Evolutionary conservation across 2,113 vertebrate species (phyloP).

Genomic region (Bothrops jararaca): DNA sequence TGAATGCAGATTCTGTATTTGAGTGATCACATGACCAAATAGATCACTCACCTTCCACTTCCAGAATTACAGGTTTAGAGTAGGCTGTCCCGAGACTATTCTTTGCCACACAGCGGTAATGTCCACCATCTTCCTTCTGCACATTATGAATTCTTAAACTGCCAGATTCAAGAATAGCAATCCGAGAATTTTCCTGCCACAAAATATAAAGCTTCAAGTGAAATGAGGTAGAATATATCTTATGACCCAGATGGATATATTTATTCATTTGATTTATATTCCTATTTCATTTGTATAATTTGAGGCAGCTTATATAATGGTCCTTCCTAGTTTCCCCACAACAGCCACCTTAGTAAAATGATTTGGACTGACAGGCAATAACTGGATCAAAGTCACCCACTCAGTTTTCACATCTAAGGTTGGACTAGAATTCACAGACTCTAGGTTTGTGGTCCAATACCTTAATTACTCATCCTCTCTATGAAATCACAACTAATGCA

Average conservation of each 20-base stretch:
- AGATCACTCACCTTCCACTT: constrained; percentile 82
- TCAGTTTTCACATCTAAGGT: neutral
- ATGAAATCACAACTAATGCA: neutral
- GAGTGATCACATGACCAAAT: neutral
- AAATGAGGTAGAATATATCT: neutral
- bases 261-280: neutral
- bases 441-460: neutral
- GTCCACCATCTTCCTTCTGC: constrained; percentile 90
- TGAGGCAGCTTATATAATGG: neutral
- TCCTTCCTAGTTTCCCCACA: neutral
- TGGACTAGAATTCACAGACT: neutral
- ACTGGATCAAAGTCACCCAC: neutral
- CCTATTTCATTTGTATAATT: neutral
- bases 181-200: constrained; percentile 80
- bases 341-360: neutral
- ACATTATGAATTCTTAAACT: constrained; percentile 92
- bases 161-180: constrained; percentile 89
- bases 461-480: neutral
- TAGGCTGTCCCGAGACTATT: constrained; percentile 94
- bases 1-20: fast-evolving
- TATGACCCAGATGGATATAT: neutral
- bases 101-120: constrained; percentile 90
- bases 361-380: neutral
- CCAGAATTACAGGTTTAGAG: constrained; percentile 86
- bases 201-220: neutral